Base-by-base conservation (phyloP, 1,140 invertebrate genomes). In the Pseudoatta argentina region DNA sequence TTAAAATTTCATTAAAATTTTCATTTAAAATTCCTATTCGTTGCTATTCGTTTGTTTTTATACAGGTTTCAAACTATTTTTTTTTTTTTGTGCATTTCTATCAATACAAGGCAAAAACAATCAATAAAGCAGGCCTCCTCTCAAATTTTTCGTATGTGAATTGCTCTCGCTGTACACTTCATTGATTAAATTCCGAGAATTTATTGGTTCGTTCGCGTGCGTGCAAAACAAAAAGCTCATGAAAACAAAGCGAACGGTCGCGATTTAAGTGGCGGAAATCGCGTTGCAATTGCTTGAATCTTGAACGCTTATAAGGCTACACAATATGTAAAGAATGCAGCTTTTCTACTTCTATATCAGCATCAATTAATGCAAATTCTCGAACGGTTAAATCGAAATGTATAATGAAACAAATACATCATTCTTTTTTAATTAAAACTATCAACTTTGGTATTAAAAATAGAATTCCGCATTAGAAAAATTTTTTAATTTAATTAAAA, bases 161-260 rank as follows among this genome's bases (percentile, higher is more conserved):
- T 79, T 66, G 61, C 39, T 71, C 63, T 55, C 55, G 21, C 53
- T 61, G 34, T 34, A 21, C 4, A 57, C 69, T 39, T 83, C 21
- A 83, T 83, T 83, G 79, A 83, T 83, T 73, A 83, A 83, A 83
- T 83, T 83, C 79, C 69, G 24, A 30, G 69, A 27, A 83, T 83
- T 73, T 83, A 83, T 83, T 39, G 69, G 69, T 73, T 16, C 67
- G 34, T 27, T 71, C 79, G 18, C 53, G 10, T n/a, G 53, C 66
- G 7, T 61, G 51, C 79, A 8, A 61, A 39, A 61, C 79, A 83
- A 83, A 61, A 39, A 48, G 39, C 16, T 21, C 69, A 39, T 57
- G 79, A 51, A 83, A 83, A 75, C 69, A 72, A 83, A 73, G 44
- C 69, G 69, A 18, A 18, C n/a, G 18, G 6, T 30, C 18, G 67